phyloP scores from a whole-genome alignment of 2,113 vertebrate genomes.

The Nothocercus nigrocapillus region DNA sequence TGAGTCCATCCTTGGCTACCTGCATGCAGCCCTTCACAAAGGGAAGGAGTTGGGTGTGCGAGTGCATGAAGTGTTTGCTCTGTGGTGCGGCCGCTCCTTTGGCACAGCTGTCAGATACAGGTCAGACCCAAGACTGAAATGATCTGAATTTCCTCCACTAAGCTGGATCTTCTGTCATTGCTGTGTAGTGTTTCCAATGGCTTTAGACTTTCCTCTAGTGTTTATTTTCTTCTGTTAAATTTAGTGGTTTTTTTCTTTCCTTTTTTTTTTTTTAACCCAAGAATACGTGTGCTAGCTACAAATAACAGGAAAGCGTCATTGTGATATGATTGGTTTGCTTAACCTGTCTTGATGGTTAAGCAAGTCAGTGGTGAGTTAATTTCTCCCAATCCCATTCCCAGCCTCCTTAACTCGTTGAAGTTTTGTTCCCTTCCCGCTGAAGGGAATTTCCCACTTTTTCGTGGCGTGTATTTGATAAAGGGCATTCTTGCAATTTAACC shows the following conservation, averaged over 20 bases:
- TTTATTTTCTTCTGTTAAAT: not conserved
- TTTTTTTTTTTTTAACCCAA: conserved; percentile 6
- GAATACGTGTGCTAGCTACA: not conserved
- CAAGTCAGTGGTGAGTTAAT: not conserved
- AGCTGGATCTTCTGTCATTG: not conserved
- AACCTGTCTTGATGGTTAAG: not conserved
- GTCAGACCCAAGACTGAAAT: not conserved
- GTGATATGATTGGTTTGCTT: not conserved
- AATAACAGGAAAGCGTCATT: not conserved
- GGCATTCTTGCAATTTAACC: not conserved
- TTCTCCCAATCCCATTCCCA: not conserved
- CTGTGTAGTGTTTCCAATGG: not conserved
- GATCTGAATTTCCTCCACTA: not conserved
- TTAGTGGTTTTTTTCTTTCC: not conserved
- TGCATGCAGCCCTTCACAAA: accelerated
- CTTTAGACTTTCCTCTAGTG: not conserved
- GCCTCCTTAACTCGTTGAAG: not conserved
- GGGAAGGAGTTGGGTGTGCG: not conserved
- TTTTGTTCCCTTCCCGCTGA: not conserved
- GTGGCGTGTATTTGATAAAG: not conserved
- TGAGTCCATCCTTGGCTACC: not conserved
- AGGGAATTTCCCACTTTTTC: not conserved
- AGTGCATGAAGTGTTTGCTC: accelerated
- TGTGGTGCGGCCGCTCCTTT: not conserved
- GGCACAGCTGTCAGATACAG: not conserved